Percentiles rank a stretch among this genome's conserved stretches.
Conservation (phyloP, 2,888 invertebrate species). For the Microdon myrmicae region DNA sequence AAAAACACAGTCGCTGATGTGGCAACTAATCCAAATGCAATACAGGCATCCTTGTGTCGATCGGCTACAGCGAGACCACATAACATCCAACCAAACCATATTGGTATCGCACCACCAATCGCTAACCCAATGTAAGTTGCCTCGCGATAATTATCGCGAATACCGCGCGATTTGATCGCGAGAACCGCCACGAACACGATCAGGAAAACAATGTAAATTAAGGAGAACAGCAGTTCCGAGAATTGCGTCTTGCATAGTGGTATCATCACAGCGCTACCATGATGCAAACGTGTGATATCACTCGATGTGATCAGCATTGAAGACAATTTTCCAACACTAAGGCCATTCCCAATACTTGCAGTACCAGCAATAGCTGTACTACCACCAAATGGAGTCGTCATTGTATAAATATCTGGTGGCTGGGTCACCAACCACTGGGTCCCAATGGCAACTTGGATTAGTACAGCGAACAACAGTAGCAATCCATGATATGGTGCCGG, state of each 20-base stretch:
- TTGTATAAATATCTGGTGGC: slow-evolving; percentile 73
- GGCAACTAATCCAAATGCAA: slow-evolving; percentile 88
- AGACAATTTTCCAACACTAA: slow-evolving; percentile 30
- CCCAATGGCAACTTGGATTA: slow-evolving; percentile 88
- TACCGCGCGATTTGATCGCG: slow-evolving; percentile 85
- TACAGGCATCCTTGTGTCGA: slow-evolving; percentile 84
- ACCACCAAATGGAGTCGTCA: slow-evolving; percentile 64
- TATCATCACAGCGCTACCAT: slow-evolving; percentile 63
- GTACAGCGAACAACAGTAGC: slow-evolving; percentile 87
- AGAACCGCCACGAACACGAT: slow-evolving; percentile 86
- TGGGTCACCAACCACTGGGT: slow-evolving; percentile 86
- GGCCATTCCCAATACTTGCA: slow-evolving; percentile 26
- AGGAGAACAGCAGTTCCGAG: slow-evolving; percentile 78
- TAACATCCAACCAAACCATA: slow-evolving; percentile 87
- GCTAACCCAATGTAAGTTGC: slow-evolving; percentile 92
- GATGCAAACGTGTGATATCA: slow-evolving; percentile 58
- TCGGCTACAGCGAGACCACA: slow-evolving; percentile 83
- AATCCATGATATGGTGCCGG: slow-evolving; percentile 93
- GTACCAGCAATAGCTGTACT: slow-evolving; percentile 55
- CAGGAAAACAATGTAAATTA: slow-evolving; percentile 85
- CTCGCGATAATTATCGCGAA: slow-evolving; percentile 93
- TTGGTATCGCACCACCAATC: slow-evolving; percentile 85
- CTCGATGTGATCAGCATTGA: slow-evolving; percentile 54
- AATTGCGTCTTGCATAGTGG: slow-evolving; percentile 75
- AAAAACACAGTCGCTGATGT: slow-evolving; percentile 88